These are phyloP conservation scores for Aphidius colemani DNA, from an alignment of 2,888 invertebrate genomes.

Conservation along the genomic window DNA sequence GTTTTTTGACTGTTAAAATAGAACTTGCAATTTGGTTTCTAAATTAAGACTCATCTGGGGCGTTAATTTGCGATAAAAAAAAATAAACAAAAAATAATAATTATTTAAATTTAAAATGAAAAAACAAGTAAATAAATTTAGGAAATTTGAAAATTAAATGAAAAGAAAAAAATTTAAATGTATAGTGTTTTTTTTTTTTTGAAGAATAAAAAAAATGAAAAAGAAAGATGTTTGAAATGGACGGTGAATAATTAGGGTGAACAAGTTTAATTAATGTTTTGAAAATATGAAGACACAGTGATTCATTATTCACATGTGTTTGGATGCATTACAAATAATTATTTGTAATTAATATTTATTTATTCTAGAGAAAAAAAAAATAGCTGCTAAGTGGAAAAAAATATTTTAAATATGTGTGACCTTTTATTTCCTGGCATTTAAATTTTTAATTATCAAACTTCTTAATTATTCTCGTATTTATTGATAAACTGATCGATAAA, in stretches of 20 bases:
- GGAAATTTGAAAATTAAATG: constrained; percentile 3
- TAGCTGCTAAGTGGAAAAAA: neutral
- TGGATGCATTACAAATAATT: constrained; percentile 36
- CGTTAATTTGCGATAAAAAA: constrained; percentile 40
- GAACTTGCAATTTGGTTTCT: constrained; percentile 30
- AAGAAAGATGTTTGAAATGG: constrained; percentile 33
- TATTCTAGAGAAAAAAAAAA: constrained; percentile 25
- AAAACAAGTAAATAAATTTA: constrained; percentile 4
- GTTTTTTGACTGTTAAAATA: no score
- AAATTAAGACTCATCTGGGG: constrained; percentile 49
- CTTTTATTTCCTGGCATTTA: neutral
- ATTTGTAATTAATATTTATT: constrained; percentile 29
- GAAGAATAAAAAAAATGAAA: constrained; percentile 7
- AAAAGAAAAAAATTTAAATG: neutral
- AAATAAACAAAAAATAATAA: no score
- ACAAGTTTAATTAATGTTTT: constrained; percentile 48
- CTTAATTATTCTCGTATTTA: neutral
- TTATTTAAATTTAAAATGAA: neutral
- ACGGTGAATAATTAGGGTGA: constrained; percentile 40
- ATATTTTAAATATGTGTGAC: constrained; percentile 16
- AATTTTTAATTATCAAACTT: neutral
- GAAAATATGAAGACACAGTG: constrained; percentile 37
- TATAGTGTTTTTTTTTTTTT: constrained; percentile 2
- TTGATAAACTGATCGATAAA: no score
- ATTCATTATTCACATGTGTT: constrained; percentile 41